Percentiles rank a stretch among this genome's conserved stretches.
These are phyloP conservation scores for Lophius americanus DNA, from an alignment of 2,797 vertebrate genomes.

Conservation along the genomic window DNA sequence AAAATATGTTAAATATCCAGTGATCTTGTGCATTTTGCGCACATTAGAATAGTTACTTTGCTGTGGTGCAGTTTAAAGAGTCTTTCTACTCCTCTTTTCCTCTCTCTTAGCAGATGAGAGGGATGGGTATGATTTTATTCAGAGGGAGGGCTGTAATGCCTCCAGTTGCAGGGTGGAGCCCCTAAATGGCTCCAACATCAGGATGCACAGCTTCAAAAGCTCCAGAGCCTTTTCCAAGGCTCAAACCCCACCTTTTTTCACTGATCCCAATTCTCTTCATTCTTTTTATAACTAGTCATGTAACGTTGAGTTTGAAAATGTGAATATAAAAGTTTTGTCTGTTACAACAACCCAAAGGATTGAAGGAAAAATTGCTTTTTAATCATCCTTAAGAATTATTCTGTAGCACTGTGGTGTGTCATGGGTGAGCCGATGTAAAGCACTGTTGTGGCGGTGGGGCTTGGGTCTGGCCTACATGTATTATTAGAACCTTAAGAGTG, in stretches of 20 bases:
- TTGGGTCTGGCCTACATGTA: conserved; percentile 48
- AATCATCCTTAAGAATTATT: neutral
- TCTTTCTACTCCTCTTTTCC: conserved; percentile 1
- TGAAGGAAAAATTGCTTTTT: neutral
- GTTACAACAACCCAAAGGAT: too few species aligned
- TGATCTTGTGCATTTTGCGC: neutral
- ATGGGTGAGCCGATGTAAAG: neutral
- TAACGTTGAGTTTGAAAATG: neutral
- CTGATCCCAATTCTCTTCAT: conserved; percentile 1
- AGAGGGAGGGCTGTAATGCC: conserved; percentile 59
- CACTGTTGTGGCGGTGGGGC: conserved; percentile 14
- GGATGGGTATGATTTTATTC: conserved; percentile 52
- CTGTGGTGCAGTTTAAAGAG: conserved; percentile 9
- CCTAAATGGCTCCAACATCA: conserved; percentile 42
- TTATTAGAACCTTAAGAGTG: conserved; percentile 70
- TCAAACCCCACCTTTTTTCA: conserved; percentile 4
- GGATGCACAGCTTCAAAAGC: conserved; percentile 20
- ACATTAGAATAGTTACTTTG: neutral
- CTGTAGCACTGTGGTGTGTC: conserved; percentile 21
- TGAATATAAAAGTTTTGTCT: conserved; percentile 1
- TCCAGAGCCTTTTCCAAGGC: neutral
- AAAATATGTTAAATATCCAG: too few species aligned
- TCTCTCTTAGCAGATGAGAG: conserved; percentile 42
- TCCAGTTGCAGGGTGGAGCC: conserved; percentile 77
- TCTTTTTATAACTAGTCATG: neutral